Conservation (phyloP, 1,140 invertebrate species). For the Papilio dardanus region DNA sequence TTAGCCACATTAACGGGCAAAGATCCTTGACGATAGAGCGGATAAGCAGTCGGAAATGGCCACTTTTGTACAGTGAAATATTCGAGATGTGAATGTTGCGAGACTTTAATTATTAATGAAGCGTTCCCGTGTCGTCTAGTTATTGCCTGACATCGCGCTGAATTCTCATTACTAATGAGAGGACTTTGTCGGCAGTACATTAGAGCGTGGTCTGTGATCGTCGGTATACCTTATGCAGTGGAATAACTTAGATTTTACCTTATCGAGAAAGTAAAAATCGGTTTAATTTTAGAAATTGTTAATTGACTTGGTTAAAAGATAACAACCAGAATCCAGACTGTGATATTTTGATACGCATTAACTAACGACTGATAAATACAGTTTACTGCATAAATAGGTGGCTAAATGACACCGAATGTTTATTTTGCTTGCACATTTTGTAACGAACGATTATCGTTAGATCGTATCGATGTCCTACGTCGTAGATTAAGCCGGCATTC, state of each 20-base stretch:
- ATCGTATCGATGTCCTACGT: background rate
- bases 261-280: constrained; percentile 45
- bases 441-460: background rate
- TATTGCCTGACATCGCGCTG: constrained; percentile 58
- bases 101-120: constrained; percentile 69
- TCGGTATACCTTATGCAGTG: constrained; percentile 47
- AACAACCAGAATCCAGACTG: background rate
- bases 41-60: constrained; percentile 48
- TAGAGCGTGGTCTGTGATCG: constrained; percentile 45
- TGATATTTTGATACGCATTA: background rate
- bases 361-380: background rate
- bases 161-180: constrained; percentile 69
- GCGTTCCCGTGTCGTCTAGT: constrained; percentile 50
- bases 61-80: constrained; percentile 47
- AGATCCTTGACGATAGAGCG: background rate
- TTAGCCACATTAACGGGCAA: background rate
- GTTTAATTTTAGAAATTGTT: constrained; percentile 9
- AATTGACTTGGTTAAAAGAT: background rate
- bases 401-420: background rate
- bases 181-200: constrained; percentile 52
- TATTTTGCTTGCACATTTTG: background rate
- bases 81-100: constrained; percentile 49
- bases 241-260: constrained; percentile 48
- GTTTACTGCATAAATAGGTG: background rate
- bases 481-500: constrained; percentile 3